Evolutionary conservation across 2,113 vertebrate genomes (phyloP).

Genomic region (Cinclus cinclus): DNA sequence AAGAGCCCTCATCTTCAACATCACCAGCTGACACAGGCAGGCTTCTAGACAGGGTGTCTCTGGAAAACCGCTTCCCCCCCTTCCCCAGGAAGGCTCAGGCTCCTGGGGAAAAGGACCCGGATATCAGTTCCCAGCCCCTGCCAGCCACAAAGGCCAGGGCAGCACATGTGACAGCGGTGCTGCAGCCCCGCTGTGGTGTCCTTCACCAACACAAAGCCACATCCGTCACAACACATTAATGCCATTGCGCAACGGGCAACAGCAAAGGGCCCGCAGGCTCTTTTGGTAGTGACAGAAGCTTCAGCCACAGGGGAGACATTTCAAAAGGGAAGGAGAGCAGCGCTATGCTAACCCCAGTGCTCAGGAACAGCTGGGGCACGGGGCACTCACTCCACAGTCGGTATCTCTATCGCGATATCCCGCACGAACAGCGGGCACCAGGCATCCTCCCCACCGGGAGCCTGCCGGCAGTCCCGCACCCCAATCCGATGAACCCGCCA

Average conservation of each 20-base stretch:
- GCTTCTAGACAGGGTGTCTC: background rate
- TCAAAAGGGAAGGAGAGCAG: background rate
- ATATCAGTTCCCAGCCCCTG: background rate
- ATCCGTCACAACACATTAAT: background rate
- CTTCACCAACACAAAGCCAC: background rate
- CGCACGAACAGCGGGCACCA: fast-evolving
- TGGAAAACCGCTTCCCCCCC: fast-evolving
- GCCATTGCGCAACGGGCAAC: background rate
- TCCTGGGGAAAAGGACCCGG: background rate
- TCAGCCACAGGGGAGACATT: background rate
- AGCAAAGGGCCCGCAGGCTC: background rate
- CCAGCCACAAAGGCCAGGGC: background rate
- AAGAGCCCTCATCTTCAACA: background rate
- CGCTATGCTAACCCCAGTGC: background rate
- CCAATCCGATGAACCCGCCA: background rate
- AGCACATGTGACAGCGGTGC: background rate
- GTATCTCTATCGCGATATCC: background rate
- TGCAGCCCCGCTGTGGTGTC: background rate
- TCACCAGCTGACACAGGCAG: background rate
- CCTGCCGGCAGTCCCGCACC: background rate
- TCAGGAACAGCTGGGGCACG: background rate
- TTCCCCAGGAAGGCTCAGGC: background rate
- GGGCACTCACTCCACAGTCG: background rate
- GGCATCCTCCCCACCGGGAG: fast-evolving
- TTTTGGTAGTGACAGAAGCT: background rate